These are phyloP conservation scores for Carcina quercana DNA, from an alignment of 2,888 invertebrate genomes.

Conservation along the genomic window DNA sequence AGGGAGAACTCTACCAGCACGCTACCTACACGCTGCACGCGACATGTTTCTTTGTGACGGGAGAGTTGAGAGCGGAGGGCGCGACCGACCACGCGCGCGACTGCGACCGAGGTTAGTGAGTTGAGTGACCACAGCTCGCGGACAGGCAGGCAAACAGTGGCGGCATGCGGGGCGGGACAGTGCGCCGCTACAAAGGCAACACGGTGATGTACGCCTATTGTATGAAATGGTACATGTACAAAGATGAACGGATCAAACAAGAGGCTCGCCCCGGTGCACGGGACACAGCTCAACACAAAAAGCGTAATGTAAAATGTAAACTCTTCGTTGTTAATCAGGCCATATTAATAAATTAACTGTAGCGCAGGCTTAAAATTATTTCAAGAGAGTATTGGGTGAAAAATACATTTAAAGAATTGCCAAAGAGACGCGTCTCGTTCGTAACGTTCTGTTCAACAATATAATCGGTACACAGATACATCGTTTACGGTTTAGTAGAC, in stretches of 20 bases:
- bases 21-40: slow-evolving; percentile 28
- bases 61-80: slow-evolving; percentile 60
- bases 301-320: slow-evolving; percentile 48
- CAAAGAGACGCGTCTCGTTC: slow-evolving; percentile 46
- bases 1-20: too few species aligned
- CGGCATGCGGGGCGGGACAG: too few species aligned
- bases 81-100: slow-evolving; percentile 3
- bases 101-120: slow-evolving; percentile 4
- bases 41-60: slow-evolving; percentile 64
- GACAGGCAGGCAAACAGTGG: background rate
- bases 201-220: slow-evolving; percentile 27
- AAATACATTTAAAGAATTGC: slow-evolving; percentile 66
- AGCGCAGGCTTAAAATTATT: slow-evolving; percentile 61
- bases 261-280: slow-evolving; percentile 44
- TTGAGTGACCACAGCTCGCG: too few species aligned
- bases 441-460: slow-evolving; percentile 49
- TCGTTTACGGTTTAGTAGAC: slow-evolving; percentile 66
- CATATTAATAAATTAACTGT: slow-evolving; percentile 50
- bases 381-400: slow-evolving; percentile 72
- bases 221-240: slow-evolving; percentile 28
- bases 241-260: slow-evolving; percentile 34
- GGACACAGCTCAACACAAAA: slow-evolving; percentile 61
- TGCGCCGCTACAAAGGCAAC: slow-evolving; percentile 29
- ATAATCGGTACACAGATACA: slow-evolving; percentile 48
- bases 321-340: slow-evolving; percentile 61